Evolutionary conservation across 2,113 vertebrate genomes (phyloP).

Genomic region (Caloenas nicobarica): DNA sequence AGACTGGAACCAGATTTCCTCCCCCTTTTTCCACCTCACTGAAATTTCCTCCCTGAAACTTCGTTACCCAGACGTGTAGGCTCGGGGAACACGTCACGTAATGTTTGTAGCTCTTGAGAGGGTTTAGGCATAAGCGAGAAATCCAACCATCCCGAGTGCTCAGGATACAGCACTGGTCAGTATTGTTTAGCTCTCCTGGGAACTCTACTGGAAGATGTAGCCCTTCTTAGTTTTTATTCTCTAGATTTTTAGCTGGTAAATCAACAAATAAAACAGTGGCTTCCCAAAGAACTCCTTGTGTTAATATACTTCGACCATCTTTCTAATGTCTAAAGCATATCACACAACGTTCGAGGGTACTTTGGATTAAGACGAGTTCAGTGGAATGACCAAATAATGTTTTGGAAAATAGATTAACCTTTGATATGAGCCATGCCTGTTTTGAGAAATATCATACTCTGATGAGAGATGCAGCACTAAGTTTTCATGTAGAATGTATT

Average conservation of each 20-base stretch:
- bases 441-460: background rate
- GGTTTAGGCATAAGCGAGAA: background rate
- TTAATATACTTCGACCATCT: background rate
- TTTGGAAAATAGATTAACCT: conserved; percentile 43
- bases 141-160: background rate
- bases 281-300: background rate
- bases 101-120: background rate
- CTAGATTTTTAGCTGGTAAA: background rate
- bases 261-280: background rate
- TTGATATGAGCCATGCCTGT: background rate
- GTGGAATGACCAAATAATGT: background rate
- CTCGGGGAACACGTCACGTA: background rate
- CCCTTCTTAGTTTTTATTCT: background rate
- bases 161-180: background rate
- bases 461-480: conserved; percentile 7
- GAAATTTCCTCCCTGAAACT: background rate
- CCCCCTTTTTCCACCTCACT: background rate
- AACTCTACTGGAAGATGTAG: background rate
- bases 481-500: background rate
- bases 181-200: background rate
- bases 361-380: background rate
- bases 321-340: background rate
- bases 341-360: background rate
- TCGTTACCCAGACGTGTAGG: background rate
- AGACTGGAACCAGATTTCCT: background rate